Evolutionary conservation across 2,113 vertebrate species (phyloP), one percentile per base, ranked within the genome.

Genomic region (Acrocephalus arundinaceus): DNA sequence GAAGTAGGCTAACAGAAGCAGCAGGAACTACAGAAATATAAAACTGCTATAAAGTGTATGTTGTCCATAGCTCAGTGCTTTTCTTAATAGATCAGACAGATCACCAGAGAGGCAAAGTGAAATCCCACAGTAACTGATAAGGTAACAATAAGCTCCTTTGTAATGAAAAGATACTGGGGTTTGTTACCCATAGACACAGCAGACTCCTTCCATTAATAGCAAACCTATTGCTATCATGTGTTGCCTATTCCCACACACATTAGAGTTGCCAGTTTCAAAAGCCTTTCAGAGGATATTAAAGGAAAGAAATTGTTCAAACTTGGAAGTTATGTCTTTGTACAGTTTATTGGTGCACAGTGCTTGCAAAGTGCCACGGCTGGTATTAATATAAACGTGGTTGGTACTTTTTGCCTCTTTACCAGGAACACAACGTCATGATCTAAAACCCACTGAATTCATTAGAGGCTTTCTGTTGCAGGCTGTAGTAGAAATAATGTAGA

Each of bases 51-150:
- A 94, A 94, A 92, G 82, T 85, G 45, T 61, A 46, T 75, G 91
- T 91, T 96, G 89, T 86, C 95, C 85, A 78, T 94, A 97, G 86
- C 83, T 96, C 87, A 86, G 78, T 96, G 91, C 88, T 95, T 96
- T 97, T 48, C 90, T 85, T 95, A 80, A 95, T 89, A 85, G 90
- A 97, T 93, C 93, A 95, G 65, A 82, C 75, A 86, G 91, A 95
- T 97, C 91, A 91, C 87, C 72, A 89, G 84, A 96, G 83, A 88
- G 79, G 71, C 82, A 62, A 79, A 96, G 88, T 89, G 91, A 94
- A 97, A 95, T 95, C 91, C 93, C 93, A 67, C 65, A 54, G 54
- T 84, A 96, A 95, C 61, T 93, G 23, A 16, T 93, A 76, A n/a
- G 72, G 87, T 85, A 84, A 96, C 94, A 94, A 85, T 96, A 95